Conservation (phyloP, 2,888 invertebrate genomes). For the Mamestra brassicae region DNA sequence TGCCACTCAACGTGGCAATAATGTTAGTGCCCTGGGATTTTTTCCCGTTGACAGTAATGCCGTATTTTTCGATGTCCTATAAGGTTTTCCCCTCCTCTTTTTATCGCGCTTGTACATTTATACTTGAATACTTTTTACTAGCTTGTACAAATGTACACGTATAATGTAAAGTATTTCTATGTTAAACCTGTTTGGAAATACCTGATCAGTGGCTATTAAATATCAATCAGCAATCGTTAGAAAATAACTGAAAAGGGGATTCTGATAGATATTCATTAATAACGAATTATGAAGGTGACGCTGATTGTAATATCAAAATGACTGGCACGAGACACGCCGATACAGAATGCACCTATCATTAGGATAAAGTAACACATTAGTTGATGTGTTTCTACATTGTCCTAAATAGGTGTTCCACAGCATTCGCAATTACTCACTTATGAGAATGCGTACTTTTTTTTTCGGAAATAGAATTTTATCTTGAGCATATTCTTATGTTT, state of each 20-base stretch:
- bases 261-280: slow-evolving; percentile 33
- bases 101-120: no score
- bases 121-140: no score
- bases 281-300: slow-evolving; percentile 15
- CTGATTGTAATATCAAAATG: slow-evolving; percentile 16
- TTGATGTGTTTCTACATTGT: slow-evolving; percentile 37
- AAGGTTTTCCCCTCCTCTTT: no score
- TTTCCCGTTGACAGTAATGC: not conserved
- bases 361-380: slow-evolving; percentile 11
- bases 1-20: not conserved
- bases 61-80: not conserved
- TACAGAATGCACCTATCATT: slow-evolving; percentile 13
- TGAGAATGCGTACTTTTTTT: not conserved
- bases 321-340: slow-evolving; percentile 40
- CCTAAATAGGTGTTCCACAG: slow-evolving; percentile 19
- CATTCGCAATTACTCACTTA: slow-evolving; percentile 16
- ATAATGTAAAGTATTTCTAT: no score
- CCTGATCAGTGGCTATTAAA: slow-evolving; percentile 5
- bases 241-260: slow-evolving; percentile 19
- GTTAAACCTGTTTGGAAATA: no score
- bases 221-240: slow-evolving; percentile 17
- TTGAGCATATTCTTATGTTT: not conserved
- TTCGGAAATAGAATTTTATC: not conserved
- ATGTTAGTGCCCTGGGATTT: no score
- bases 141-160: no score